Evolutionary conservation across 2,797 vertebrate species (phyloP).

Genomic region (Oreochromis grahami): DNA sequence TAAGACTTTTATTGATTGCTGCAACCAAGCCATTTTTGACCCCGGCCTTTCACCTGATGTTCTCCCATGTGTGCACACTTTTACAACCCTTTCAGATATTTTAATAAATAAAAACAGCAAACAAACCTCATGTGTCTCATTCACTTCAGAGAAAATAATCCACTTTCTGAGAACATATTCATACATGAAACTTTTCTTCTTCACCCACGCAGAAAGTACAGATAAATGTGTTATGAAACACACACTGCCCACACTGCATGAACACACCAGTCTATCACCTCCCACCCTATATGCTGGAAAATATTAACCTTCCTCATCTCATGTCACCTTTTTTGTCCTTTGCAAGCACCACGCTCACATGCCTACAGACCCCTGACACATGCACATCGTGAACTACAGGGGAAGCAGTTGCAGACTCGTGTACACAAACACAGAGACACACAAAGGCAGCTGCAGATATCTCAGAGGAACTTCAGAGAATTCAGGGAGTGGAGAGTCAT

Average conservation of each 20-base stretch:
- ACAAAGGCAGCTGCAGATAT: slow-evolving; percentile 15
- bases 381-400: neutral
- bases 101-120: neutral
- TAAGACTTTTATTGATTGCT: neutral
- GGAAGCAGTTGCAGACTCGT: neutral
- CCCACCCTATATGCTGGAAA: slow-evolving; percentile 64
- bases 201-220: slow-evolving; percentile 45
- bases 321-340: slow-evolving; percentile 57
- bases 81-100: neutral
- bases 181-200: slow-evolving; percentile 20
- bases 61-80: neutral
- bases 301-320: slow-evolving; percentile 70
- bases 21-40: neutral
- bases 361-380: slow-evolving; percentile 26
- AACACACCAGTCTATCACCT: slow-evolving; percentile 53
- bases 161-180: neutral
- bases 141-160: neutral
- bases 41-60: neutral
- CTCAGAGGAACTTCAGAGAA: slow-evolving; percentile 53
- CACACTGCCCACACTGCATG: slow-evolving; percentile 10
- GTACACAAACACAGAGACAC: slow-evolving; percentile 6
- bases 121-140: neutral
- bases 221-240: slow-evolving; percentile 6
- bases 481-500: slow-evolving; percentile 60
- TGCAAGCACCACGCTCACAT: slow-evolving; percentile 28